phyloP scores from a whole-genome alignment of 1,140 invertebrate species.

The Drosophila navojoa region DNA sequence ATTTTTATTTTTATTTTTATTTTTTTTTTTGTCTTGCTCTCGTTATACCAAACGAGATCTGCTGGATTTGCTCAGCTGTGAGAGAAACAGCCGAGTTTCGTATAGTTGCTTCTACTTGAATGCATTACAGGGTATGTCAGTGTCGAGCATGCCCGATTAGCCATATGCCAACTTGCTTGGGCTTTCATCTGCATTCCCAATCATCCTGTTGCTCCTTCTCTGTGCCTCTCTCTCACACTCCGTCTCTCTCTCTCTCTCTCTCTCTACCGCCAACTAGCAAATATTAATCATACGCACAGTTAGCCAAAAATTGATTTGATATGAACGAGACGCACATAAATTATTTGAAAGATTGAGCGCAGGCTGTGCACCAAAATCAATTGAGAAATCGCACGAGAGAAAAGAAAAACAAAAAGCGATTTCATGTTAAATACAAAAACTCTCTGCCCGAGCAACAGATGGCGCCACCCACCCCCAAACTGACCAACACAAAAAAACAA shows the following conservation, averaged over 20 bases:
- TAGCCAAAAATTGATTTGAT: slow-evolving; percentile 41
- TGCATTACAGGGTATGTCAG: not conserved
- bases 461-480: not conserved
- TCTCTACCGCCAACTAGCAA: slow-evolving; percentile 37
- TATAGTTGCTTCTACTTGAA: no score
- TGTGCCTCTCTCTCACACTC: not conserved
- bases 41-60: not conserved
- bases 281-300: slow-evolving; percentile 78
- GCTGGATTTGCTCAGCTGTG: no score
- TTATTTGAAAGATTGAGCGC: slow-evolving; percentile 31
- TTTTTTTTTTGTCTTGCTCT: slow-evolving; percentile 4
- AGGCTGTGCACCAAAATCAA: slow-evolving; percentile 10
- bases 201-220: not conserved
- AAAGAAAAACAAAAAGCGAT: not conserved
- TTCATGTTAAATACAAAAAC: not conserved
- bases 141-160: not conserved
- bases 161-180: slow-evolving; percentile 1
- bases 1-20: no score
- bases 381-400: not conserved
- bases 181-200: not conserved
- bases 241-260: not conserved
- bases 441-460: not conserved
- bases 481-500: no score
- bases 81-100: no score
- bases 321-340: slow-evolving; percentile 42